Percentiles rank a stretch among this genome's conserved stretches.
These are phyloP conservation scores for Poliocrania exsul DNA, from an alignment of 2,797 vertebrate genomes.

Conservation along the genomic window DNA sequence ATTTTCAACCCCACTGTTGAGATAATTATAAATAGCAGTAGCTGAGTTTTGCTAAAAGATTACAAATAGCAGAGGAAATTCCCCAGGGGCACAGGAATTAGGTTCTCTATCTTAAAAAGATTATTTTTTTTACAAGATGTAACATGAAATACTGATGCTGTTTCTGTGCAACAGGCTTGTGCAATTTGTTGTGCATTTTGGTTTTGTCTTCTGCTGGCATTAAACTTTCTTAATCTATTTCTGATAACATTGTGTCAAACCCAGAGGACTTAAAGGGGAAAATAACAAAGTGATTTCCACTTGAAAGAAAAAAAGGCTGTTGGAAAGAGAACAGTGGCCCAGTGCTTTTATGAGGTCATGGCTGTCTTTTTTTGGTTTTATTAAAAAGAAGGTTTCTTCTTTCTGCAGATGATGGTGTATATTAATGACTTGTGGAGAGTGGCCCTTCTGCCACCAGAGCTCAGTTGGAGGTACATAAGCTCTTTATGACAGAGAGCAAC, in stretches of 20 bases:
- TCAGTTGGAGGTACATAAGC: neutral
- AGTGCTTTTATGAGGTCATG: neutral
- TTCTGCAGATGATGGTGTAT: neutral
- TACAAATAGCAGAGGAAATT: neutral
- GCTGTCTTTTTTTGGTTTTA: neutral
- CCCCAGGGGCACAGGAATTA: neutral
- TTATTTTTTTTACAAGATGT: neutral
- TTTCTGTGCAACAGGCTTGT: neutral
- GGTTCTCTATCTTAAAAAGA: neutral
- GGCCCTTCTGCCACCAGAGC: neutral
- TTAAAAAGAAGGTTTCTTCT: neutral
- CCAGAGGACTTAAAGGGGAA: neutral
- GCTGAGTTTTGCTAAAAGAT: neutral
- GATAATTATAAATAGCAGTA: neutral
- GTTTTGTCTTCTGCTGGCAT: neutral
- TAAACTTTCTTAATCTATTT: neutral
- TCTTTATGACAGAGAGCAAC: neutral
- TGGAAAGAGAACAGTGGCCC: neutral
- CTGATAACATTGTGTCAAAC: slow-evolving; percentile 6
- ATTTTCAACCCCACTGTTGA: neutral
- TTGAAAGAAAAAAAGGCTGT: neutral
- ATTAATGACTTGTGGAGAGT: neutral
- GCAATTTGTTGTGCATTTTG: neutral
- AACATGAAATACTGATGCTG: neutral
- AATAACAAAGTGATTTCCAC: neutral